Evolutionary conservation across 2,888 invertebrate species (phyloP), one percentile per base, ranked within the genome.

Genomic region (Epistrophella euchroma): DNA sequence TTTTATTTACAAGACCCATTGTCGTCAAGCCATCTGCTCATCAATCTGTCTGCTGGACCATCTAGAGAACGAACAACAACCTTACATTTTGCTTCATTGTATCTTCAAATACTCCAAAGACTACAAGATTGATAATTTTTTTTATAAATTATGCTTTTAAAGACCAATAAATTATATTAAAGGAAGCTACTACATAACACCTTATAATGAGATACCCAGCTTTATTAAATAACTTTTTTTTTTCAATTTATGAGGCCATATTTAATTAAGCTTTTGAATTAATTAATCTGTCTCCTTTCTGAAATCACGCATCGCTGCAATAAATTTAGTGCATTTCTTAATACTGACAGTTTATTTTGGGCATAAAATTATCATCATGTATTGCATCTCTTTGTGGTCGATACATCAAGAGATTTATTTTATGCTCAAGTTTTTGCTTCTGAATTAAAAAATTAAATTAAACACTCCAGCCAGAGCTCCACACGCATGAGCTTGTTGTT

Each of bases 381-480:
- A 0, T 52, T 25, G 32, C 40, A 58, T 56, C 71, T 71, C 56
- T 56, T 4, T 45, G 56, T 28, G 17, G 5, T 56, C 45, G 15
- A 32, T 40, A 13, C 25, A 52, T 52, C 28, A 52, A n/a, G 52
- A 52, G 50, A 68, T 68, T 71, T 71, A 56, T 56, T 35, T 17
- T 17, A 43, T 32, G 1, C 10, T 19, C 55, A 25, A 43, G 17
- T 22, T 1, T 40, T 28, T 43, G 71, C 71, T 58, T 56, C 71
- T 71, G 71, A 71, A 71, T 71, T 71, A 28, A 17, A 40, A n/a
- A n/a, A n/a, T n/a, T n/a, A n/a, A 43, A 43, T 13, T 56, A 28
- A 68, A 1, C 37, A 70, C n/a, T 25, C 7, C 32, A n/a, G 15
- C 60, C n/a, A 45, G 28, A n/a, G 43, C 47, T 19, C 28, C 56